Evolutionary conservation across 2,797 vertebrate species (phyloP).

Genomic region (Menidia menidia): DNA sequence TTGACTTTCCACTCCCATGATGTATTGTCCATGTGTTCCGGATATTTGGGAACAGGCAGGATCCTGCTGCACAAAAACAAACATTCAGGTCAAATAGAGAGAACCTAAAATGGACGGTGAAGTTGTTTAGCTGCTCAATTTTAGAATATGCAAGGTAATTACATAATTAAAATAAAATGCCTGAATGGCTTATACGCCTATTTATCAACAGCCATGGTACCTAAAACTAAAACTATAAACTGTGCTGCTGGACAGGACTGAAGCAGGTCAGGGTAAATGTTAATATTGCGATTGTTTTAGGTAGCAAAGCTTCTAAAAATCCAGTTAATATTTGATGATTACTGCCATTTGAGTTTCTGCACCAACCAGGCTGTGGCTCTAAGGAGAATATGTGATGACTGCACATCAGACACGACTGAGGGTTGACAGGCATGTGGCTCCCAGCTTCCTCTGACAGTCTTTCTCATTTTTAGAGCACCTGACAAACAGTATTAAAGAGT

Average conservation of each 20-base stretch:
- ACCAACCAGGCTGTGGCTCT: conserved; percentile 52
- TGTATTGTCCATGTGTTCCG: conserved; percentile 53
- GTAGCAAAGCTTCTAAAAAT: conserved; percentile 42
- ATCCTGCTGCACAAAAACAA: conserved; percentile 73
- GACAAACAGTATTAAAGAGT: conserved; percentile 71
- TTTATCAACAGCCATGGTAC: conserved; percentile 61
- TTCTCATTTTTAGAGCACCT: conserved; percentile 59
- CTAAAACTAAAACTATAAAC: conserved; percentile 24
- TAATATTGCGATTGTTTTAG: conserved; percentile 61
- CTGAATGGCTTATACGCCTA: conserved; percentile 47
- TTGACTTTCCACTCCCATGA: conserved; percentile 65
- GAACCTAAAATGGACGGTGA: conserved; percentile 65
- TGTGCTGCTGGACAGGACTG: conserved; percentile 33
- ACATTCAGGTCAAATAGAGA: conserved; percentile 74
- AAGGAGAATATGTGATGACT: conserved; percentile 71
- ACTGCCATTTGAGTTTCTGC: conserved; percentile 43
- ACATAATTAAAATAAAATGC: conserved; percentile 68
- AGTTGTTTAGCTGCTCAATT: conserved; percentile 60
- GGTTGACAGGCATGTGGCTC: conserved; percentile 77
- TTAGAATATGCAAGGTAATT: conserved; percentile 67
- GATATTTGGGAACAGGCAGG: conserved; percentile 65
- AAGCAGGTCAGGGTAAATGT: conserved; percentile 11
- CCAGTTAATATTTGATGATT: conserved; percentile 64
- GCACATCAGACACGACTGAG: conserved; percentile 72
- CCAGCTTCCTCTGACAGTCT: conserved; percentile 62